A percentile compares a stretch with the other conserved stretches of the same genome.
phyloP scores from a whole-genome alignment of 2,888 invertebrate species.

The Brenthis daphne region DNA sequence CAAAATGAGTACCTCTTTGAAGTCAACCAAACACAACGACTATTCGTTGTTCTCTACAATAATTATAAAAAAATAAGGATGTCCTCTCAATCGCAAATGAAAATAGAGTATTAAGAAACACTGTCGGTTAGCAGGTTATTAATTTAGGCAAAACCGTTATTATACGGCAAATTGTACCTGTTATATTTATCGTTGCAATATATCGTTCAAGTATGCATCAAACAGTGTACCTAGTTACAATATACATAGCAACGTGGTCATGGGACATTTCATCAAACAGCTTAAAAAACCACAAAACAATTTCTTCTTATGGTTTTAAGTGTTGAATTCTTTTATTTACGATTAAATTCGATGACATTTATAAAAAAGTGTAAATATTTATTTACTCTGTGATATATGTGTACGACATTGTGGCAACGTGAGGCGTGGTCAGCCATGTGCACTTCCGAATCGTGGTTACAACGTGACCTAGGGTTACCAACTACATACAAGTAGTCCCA shows the following conservation, averaged over 20 bases:
- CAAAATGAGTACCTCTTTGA: too few relatives aligned
- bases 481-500: not conserved
- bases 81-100: too few relatives aligned
- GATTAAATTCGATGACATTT: not conserved
- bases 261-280: constrained; percentile 25
- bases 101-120: too few relatives aligned
- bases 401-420: constrained; percentile 41
- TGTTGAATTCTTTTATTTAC: constrained; percentile 5
- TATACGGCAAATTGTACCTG: constrained; percentile 9
- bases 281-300: not conserved
- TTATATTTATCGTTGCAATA: constrained; percentile 9
- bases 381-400: constrained; percentile 31
- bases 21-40: too few relatives aligned
- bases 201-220: constrained; percentile 26
- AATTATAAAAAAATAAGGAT: too few relatives aligned
- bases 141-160: constrained; percentile 5
- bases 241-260: constrained; percentile 32
- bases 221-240: constrained; percentile 11
- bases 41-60: too few relatives aligned
- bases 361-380: constrained; percentile 20
- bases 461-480: constrained; percentile 47
- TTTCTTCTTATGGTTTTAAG: not conserved
- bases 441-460: constrained; percentile 41
- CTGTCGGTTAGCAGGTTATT: too few relatives aligned
- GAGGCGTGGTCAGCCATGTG: constrained; percentile 49